Conservation (phyloP, 1,140 invertebrate genomes). For the Forficula auricularia region DNA sequence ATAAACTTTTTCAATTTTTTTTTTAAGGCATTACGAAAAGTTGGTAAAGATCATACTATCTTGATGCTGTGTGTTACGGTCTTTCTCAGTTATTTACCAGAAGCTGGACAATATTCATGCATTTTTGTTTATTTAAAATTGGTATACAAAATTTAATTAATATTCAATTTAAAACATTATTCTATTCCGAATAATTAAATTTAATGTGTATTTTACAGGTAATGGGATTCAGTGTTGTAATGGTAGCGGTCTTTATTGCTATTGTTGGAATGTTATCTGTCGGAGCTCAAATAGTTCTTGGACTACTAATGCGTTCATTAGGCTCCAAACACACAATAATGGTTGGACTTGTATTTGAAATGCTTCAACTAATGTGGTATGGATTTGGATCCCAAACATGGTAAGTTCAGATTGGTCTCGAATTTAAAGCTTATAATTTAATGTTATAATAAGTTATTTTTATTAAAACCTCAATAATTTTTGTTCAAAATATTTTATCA, state of each 20-base stretch:
- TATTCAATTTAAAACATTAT: neutral
- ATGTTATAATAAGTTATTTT: no score
- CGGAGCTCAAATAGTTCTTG: conserved; percentile 78
- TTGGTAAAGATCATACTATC: conserved; percentile 90
- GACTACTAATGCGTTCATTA: conserved; percentile 74
- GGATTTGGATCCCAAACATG: conserved; percentile 75
- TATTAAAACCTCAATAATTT: no score
- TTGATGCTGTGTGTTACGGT: conserved; percentile 93
- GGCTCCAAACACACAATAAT: conserved; percentile 96
- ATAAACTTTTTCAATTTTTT: conserved; percentile 11
- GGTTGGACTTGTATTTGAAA: conserved; percentile 88
- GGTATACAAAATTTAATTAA: no score
- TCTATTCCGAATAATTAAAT: neutral
- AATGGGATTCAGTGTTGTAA: conserved; percentile 86
- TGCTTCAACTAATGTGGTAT: conserved; percentile 93
- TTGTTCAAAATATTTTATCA: no score
- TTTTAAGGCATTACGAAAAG: conserved; percentile 63
- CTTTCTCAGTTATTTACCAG: conserved; percentile 95
- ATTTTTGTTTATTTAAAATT: conserved; percentile 99
- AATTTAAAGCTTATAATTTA: no score
- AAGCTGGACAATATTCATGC: conserved; percentile 96
- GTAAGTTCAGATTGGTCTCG: conserved; percentile 37
- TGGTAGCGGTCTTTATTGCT: conserved; percentile 95
- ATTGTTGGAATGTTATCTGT: conserved; percentile 93
- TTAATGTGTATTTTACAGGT: conserved; percentile 31